Percentiles rank a stretch among this genome's conserved stretches.
Evolutionary conservation across 2,888 invertebrate species (phyloP).

Genomic region (Leucoptera coffeella): DNA sequence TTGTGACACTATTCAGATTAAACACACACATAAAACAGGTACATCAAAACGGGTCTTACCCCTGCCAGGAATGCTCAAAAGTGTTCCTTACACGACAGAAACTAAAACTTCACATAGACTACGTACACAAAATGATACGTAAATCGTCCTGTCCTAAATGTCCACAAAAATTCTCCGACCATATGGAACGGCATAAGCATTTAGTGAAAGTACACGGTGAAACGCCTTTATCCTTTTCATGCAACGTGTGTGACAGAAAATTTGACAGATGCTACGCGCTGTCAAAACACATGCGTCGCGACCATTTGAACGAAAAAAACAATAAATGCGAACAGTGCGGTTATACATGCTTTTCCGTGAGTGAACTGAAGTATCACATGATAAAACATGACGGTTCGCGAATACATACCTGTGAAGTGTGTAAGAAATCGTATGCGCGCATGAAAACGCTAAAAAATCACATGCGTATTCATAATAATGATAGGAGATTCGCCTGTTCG

Average conservation of each 20-base stretch:
- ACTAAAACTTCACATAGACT: no score
- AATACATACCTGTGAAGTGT: constrained; percentile 43
- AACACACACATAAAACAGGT: background rate
- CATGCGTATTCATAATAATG: constrained; percentile 26
- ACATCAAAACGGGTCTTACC: background rate
- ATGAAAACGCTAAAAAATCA: constrained; percentile 52
- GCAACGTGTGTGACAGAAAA: background rate
- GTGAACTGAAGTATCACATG: constrained; percentile 38
- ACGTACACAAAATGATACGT: background rate
- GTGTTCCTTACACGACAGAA: no score
- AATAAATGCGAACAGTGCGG: background rate
- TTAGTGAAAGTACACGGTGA: background rate
- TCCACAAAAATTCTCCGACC: background rate
- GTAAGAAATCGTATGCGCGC: constrained; percentile 48
- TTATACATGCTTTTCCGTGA: background rate
- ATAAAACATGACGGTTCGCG: constrained; percentile 47
- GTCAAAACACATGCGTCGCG: background rate
- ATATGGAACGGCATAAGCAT: background rate
- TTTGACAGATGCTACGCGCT: background rate
- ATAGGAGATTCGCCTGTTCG: constrained; percentile 4
- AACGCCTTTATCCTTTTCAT: background rate
- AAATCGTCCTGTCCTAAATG: background rate
- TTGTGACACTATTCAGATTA: constrained; percentile 20
- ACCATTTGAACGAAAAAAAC: background rate
- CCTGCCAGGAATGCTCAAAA: background rate